Percentiles rank a stretch among this genome's conserved stretches.
These are phyloP conservation scores for Myanophis thanlyinensis DNA, from an alignment of 2,113 vertebrate species.

Conservation along the genomic window DNA sequence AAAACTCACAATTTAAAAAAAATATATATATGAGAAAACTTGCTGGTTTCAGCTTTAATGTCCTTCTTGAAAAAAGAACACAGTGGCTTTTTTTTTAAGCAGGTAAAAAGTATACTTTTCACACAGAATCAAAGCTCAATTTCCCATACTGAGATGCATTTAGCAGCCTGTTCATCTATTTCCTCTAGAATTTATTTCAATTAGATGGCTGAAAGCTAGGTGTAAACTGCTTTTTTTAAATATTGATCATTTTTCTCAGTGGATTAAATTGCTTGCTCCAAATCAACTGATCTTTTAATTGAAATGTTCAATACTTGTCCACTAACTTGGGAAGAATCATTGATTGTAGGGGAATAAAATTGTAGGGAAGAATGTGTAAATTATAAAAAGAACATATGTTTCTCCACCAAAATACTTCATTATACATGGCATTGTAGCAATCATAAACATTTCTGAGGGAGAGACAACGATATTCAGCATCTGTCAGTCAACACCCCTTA, in stretches of 20 bases:
- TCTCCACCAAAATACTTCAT: not conserved
- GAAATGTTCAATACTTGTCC: not conserved
- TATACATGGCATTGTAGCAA: not conserved
- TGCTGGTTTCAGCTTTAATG: not conserved
- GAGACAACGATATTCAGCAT: too few relatives aligned
- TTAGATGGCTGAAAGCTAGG: not conserved
- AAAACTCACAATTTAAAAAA: not conserved
- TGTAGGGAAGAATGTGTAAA: not conserved
- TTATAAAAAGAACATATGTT: not conserved
- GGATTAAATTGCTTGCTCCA: not conserved
- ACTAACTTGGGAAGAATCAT: not conserved
- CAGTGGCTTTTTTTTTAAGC: not conserved
- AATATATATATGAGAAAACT: not conserved
- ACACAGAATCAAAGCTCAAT: not conserved
- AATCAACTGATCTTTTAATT: not conserved
- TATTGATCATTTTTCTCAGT: not conserved
- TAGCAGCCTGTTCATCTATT: not conserved
- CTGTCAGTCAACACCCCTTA: too few relatives aligned
- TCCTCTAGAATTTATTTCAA: not conserved
- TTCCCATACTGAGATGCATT: not conserved
- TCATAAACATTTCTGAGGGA: too few relatives aligned
- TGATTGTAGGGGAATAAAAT: not conserved
- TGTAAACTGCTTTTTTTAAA: not conserved
- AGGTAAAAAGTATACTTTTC: not conserved
- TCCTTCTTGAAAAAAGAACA: not conserved